phyloP scores from a whole-genome alignment of 2,113 vertebrate species.

The Isichthys henryi region DNA sequence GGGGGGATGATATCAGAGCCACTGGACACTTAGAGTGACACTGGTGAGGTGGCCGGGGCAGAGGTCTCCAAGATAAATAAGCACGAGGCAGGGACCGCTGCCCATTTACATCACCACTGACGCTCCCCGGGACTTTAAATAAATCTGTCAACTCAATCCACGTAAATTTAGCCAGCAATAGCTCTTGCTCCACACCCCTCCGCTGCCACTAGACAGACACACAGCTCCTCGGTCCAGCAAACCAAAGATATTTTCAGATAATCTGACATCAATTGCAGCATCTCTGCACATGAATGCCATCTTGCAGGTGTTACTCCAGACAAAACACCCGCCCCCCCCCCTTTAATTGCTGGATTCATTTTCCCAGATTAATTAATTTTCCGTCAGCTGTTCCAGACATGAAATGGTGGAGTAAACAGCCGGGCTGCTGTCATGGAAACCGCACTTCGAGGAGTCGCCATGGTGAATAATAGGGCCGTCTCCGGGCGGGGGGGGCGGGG shows the following conservation, averaged over 20 bases:
- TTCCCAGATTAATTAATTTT: background rate
- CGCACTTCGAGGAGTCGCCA: background rate
- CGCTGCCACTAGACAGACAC: background rate
- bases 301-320: background rate
- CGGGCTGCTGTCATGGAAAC: background rate
- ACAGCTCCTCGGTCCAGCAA: background rate
- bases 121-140: constrained; percentile 25
- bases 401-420: background rate
- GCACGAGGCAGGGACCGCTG: background rate
- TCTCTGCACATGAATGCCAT: background rate
- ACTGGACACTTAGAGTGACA: constrained; percentile 28
- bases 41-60: background rate
- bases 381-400: background rate
- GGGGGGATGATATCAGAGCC: constrained; percentile 53
- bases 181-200: background rate
- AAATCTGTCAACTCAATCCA: constrained; percentile 12
- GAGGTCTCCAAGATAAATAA: background rate
- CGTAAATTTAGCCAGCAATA: constrained; percentile 33
- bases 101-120: constrained; percentile 28
- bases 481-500: too few relatives aligned
- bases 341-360: background rate
- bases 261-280: background rate
- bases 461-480: background rate
- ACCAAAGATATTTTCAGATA: background rate
- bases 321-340: background rate